A percentile compares a stretch with the other conserved stretches of the same genome.
phyloP scores from a whole-genome alignment of 1,140 invertebrate genomes.

The Apis cerana region DNA sequence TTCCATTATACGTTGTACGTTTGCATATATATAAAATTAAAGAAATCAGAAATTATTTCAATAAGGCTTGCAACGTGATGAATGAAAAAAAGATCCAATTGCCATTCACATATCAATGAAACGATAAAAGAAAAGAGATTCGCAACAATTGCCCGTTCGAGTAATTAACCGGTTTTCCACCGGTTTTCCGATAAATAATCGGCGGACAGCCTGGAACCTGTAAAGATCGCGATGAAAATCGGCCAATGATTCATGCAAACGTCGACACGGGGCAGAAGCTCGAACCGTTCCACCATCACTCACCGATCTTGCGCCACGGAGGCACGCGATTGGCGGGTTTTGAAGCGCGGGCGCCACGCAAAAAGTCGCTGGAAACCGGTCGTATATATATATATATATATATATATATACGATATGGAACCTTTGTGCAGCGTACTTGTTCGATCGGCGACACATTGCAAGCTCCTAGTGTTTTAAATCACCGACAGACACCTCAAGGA shows the following conservation, averaged over 20 bases:
- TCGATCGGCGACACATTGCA: conserved; percentile 73
- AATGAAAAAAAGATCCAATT: background rate
- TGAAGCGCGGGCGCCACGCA: conserved; percentile 63
- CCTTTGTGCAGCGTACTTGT: conserved; percentile 41
- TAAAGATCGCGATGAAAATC: conserved; percentile 39
- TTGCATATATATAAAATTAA: too few species aligned
- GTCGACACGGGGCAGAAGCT: conserved; percentile 52
- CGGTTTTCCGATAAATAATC: conserved; percentile 29
- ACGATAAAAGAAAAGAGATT: background rate
- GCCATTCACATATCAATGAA: too few species aligned
- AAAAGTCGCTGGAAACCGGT: conserved; percentile 73
- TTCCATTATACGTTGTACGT: too few species aligned
- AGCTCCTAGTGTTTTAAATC: conserved; percentile 76
- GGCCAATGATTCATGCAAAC: conserved; percentile 39
- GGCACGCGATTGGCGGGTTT: conserved; percentile 43
- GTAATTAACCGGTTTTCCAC: conserved; percentile 40
- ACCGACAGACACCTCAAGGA: conserved; percentile 78
- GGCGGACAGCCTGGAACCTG: conserved; percentile 32
- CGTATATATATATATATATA: background rate
- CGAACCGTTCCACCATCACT: conserved; percentile 55
- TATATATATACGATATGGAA: background rate
- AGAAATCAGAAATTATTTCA: too few species aligned
- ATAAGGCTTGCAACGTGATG: too few species aligned
- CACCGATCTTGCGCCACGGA: conserved; percentile 22
- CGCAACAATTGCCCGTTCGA: background rate